These are phyloP conservation scores for Hylaeus volcanicus DNA, from an alignment of 1,140 invertebrate genomes.

Conservation along the genomic window DNA sequence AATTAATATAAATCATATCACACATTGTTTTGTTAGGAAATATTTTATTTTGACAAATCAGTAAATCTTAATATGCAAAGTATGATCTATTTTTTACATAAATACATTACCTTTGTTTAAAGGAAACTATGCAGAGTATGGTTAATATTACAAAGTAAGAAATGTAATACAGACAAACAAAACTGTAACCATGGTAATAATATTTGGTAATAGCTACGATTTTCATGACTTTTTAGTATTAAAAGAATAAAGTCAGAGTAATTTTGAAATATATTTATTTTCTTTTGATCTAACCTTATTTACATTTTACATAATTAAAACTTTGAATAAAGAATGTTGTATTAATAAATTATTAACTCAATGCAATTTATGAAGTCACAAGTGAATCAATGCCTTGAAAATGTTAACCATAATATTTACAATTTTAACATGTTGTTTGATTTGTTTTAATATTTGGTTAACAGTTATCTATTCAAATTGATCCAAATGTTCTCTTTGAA, in stretches of 20 bases:
- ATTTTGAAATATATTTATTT: neutral
- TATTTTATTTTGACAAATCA: neutral
- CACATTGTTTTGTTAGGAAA: neutral
- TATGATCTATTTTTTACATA: neutral
- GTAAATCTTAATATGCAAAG: neutral
- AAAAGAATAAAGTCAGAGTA: no score
- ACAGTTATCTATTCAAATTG: no score
- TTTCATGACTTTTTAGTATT: neutral
- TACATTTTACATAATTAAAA: neutral
- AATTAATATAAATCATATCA: neutral
- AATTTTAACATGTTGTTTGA: no score
- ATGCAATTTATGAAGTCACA: neutral
- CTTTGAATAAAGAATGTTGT: neutral
- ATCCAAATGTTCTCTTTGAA: no score
- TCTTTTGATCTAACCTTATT: neutral
- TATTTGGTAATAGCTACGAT: neutral
- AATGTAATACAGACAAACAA: neutral
- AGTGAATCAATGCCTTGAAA: no score
- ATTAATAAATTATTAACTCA: neutral
- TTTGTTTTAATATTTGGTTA: no score
- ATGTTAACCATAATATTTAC: no score
- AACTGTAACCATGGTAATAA: constrained; percentile 13
- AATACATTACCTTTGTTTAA: constrained; percentile 21
- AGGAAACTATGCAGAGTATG: neutral
- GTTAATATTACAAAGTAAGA: neutral